Percentiles rank a stretch among this genome's conserved stretches.
These are phyloP conservation scores for Platygyra sinensis DNA, from an alignment of 64 coral and sea anemone genomes.

Conservation along the genomic window DNA sequence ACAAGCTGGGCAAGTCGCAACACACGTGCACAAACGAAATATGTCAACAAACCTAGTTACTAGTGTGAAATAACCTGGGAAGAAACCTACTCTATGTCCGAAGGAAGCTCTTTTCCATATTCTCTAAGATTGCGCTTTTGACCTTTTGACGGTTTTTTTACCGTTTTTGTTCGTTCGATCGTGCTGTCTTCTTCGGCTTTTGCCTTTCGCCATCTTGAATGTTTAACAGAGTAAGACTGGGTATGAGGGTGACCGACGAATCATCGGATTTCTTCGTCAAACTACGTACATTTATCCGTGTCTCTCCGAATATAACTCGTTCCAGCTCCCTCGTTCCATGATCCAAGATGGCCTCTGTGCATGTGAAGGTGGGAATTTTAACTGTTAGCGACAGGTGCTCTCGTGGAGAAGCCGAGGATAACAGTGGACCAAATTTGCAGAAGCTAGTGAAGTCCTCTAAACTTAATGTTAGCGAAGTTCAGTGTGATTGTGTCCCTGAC, in stretches of 20 bases:
- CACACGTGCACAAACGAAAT: not conserved
- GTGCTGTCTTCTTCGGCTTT: conserved; percentile 21
- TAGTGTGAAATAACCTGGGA: not conserved
- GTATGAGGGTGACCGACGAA: not conserved
- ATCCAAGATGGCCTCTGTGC: not conserved
- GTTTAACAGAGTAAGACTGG: not conserved
- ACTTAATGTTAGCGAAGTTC: conserved; percentile 34
- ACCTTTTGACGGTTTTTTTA: conserved; percentile 59
- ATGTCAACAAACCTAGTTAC: not conserved
- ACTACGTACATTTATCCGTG: too few species aligned
- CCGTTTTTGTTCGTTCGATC: conserved; percentile 34
- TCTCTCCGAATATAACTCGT: too few species aligned
- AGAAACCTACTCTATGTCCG: conserved; percentile 52
- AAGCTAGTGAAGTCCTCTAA: conserved; percentile 43
- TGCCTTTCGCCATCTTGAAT: conserved; percentile 88
- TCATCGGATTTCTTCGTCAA: not conserved
- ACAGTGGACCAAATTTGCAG: conserved; percentile 91
- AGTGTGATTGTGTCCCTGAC: conserved; percentile 64
- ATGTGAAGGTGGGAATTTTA: conserved; percentile 13
- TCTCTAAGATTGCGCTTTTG: conserved; percentile 72
- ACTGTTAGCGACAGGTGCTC: conserved; percentile 96
- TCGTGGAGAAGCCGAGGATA: conserved; percentile 76
- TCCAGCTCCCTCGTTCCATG: not conserved
- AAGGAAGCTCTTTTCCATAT: conserved; percentile 52
- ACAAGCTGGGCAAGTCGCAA: not conserved